Base-by-base conservation (phyloP, 2,797 vertebrate genomes). In the Scomberomorus guttatus region DNA sequence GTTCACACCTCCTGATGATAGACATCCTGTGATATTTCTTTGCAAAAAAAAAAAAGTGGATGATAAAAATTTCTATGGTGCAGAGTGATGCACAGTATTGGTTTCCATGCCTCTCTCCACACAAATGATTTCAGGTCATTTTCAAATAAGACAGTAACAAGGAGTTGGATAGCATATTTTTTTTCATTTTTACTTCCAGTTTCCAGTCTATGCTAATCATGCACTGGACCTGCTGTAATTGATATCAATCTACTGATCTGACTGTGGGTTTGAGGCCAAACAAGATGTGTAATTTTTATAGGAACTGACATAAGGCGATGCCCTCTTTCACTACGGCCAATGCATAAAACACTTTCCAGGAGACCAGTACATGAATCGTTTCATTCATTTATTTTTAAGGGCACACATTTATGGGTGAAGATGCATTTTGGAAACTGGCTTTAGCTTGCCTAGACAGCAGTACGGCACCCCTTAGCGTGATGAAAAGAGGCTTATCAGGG, bases 401-500 rank as follows among this genome's bases (percentile, higher is more conserved):
- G 55, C n/a, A 46, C n/a, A 62, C 8, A 37, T 20, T 4, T 55
- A 39, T 29, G 14, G 39, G 10, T 52, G 24, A 39, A 24, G 22
- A 5, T 57, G 25, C 10, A 6, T n/a, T 22, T 22, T 1, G 18
- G 8, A 61, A 58, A 42, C 51, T 15, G 51, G 37, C 59, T 44
- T 64, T 29, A 44, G 61, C 39, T 32, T 29, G 42, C 79, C 29
- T 42, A 27, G 44, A 67, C 80, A 65, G 37, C 24, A 62, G 58
- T 18, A 52, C 52, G 37, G 70, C 64, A 14, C 13, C 34, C 20
- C 54, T 68, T 11, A 46, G 60, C 25, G 67, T 72, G 75, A 50
- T 77, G 72, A 81, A 80, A 85, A 89, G 86, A 80, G 73, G 77
- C 83, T 81, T 84, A 86, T 67, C 80, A 61, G 37, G n/a, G 37